Base-by-base conservation (phyloP, 2,888 invertebrate species). In the Halictus quadricinctus region DNA sequence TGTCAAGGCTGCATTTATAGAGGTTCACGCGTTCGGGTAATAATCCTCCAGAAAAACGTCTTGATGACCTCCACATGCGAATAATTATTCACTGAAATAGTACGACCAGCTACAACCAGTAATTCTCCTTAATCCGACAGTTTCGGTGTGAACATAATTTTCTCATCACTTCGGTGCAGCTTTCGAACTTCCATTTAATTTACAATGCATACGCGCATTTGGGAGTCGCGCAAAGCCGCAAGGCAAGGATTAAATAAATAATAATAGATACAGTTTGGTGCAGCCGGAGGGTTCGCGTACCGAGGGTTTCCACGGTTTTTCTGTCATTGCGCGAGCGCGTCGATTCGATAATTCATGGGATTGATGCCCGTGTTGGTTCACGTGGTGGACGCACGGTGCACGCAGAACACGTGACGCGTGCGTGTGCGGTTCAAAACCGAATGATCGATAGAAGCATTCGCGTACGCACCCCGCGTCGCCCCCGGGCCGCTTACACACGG, bases 361-460 rank as follows among this genome's bases (percentile, higher is more conserved):
- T 43, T 79, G 85, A 79, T 84, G 78, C 70, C 43, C 41, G 85
- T 79, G 72, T 72, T 80, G 76, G 73, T 87, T 86, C 87, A 76
- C 86, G 80, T 66, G 85, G 79, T 66, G 46, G 12, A 29, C 36
- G 76, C 69, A 29, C n/a, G 36, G 0, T 64, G 81, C 66, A 78
- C 73, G 36, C 58, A 50, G 66, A 54, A 79, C 87, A 87, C 87
- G 81, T 87, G 83, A 79, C 85, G 81, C 74, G 72, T 85, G 79
- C 80, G 86, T 81, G 86, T 79, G 85, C 64, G 25, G 50, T 80
- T 85, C 73, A 64, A 85, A 87, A 69, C 54, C 76, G 79, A 80
- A 83, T 88, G 85, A 87, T 88, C 88, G 66, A 88, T 88, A 88
- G 79, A 75, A 64, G 72, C 76, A 41, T 12, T 58, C 80, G 74